phyloP scores from a whole-genome alignment of 2,888 invertebrate genomes.

The Cantharis rufa region DNA sequence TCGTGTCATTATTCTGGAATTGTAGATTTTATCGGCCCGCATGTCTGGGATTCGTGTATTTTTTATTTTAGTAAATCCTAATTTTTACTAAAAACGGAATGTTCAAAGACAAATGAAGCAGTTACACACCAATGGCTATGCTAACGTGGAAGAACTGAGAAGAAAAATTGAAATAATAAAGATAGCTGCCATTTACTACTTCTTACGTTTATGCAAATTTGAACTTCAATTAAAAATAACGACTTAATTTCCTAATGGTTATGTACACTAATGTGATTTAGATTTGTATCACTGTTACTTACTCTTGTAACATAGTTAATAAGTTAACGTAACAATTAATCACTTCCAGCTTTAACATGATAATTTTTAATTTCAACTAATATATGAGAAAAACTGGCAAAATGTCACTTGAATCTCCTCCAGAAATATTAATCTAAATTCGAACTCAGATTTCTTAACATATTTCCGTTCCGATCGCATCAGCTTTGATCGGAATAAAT shows the following conservation, averaged over 20 bases:
- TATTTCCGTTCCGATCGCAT: too few relatives aligned
- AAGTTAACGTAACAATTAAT: constrained; percentile 16
- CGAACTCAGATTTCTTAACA: too few relatives aligned
- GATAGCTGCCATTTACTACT: not conserved
- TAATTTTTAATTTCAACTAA: not conserved
- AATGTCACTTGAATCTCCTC: not conserved
- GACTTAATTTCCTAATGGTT: constrained; percentile 30
- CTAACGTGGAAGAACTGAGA: not conserved
- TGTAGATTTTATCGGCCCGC: constrained; percentile 25
- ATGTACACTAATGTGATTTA: constrained; percentile 23
- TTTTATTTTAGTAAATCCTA: constrained; percentile 6
- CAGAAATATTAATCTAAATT: too few relatives aligned
- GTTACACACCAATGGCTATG: not conserved
- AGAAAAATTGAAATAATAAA: not conserved
- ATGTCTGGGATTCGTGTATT: constrained; percentile 16
- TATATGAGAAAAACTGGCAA: not conserved
- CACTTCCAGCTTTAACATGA: not conserved
- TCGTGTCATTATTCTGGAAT: constrained; percentile 24
- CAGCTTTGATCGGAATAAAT: too few relatives aligned
- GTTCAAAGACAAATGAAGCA: constrained; percentile 3
- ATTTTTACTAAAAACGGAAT: constrained; percentile 2
- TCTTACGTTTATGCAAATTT: constrained; percentile 22
- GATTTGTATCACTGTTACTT: constrained; percentile 19
- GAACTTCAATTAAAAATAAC: constrained; percentile 29
- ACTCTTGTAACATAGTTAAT: constrained; percentile 14